Base-by-base conservation (phyloP, 30 jellyfish, hydroid and myxozoan species). In the Aurelia aurita region DNA sequence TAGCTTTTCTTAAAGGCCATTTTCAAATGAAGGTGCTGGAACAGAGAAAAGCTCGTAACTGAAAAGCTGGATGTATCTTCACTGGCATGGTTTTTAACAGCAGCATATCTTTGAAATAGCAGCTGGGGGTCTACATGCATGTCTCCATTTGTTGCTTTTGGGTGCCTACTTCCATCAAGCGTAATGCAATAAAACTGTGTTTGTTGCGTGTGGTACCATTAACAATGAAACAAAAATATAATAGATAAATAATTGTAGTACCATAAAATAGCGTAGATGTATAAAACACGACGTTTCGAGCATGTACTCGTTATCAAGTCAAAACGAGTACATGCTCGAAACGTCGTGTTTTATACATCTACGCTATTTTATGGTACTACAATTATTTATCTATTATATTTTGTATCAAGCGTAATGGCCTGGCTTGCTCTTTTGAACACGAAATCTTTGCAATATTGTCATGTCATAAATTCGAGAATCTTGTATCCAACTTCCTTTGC, bases 121-220 rank as follows among this genome's bases (percentile, higher is more conserved):
- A 81, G 77, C 91, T 65, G 91, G 43, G 91, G 91, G 44, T 53
- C 77, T 68, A 65, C 54, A 44, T 81, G 84, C 67, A 9, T 79
- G 3, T 79, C 82, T 49, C 44, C 60, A 79, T 65, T 55, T 39
- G 72, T 65, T 14, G 68, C 82, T 28, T 68, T 65, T 47, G 84
- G 75, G 65, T 65, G 77, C 77, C 46, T 65, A 25, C 29, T 54
- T 59, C 9, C 29, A 34, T 53, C n/a, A n/a, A n/a, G n/a, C n/a
- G n/a, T n/a, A n/a, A n/a, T n/a, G n/a, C n/a, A n/a, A n/a, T n/a
- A n/a, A n/a, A n/a, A n/a, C n/a, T n/a, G n/a, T n/a, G n/a, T n/a
- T n/a, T n/a, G n/a, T n/a, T n/a, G n/a, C n/a, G n/a, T n/a, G n/a
- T n/a, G n/a, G n/a, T n/a, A n/a, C n/a, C n/a, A n/a, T n/a, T n/a